These are phyloP conservation scores for Doris montereyensis DNA, from an alignment of 2,888 invertebrate species.

Conservation along the genomic window DNA sequence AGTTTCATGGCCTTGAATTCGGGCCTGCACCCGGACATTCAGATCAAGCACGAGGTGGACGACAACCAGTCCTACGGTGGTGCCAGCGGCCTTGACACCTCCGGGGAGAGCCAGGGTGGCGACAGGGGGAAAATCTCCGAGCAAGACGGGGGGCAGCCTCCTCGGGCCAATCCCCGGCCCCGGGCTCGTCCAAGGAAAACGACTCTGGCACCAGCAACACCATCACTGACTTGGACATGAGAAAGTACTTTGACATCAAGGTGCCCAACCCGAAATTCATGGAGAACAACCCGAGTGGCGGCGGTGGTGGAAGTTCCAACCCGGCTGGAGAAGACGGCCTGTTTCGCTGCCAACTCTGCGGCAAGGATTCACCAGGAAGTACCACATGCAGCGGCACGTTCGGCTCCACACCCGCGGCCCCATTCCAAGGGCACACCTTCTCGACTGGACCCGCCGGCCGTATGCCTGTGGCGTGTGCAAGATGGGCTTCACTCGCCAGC, in stretches of 20 bases:
- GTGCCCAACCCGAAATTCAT: slow-evolving; percentile 31
- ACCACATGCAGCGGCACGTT: slow-evolving; percentile 41
- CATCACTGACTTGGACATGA: slow-evolving; percentile 39
- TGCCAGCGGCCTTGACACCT: too few species aligned
- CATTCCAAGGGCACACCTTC: slow-evolving; percentile 37
- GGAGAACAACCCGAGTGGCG: not conserved
- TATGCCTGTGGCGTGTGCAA: slow-evolving; percentile 42
- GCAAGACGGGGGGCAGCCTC: too few species aligned
- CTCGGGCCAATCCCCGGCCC: too few species aligned
- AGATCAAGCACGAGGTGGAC: slow-evolving; percentile 37
- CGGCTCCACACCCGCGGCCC: slow-evolving; percentile 38
- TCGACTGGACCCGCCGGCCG: slow-evolving; percentile 41
- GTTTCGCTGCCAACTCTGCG: slow-evolving; percentile 33
- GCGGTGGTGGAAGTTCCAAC: not conserved
- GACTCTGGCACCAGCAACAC: not conserved
- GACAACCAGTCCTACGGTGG: slow-evolving; percentile 8
- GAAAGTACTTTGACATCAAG: slow-evolving; percentile 40
- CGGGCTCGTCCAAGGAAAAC: not conserved
- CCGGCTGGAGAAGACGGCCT: slow-evolving; percentile 25
- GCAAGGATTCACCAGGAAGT: slow-evolving; percentile 40
- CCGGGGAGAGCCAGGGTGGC: too few species aligned
- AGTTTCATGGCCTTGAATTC: not conserved
- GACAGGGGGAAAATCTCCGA: too few species aligned
- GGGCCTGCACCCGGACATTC: slow-evolving; percentile 22
- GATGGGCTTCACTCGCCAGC: slow-evolving; percentile 41